phyloP scores from a whole-genome alignment of 2,113 vertebrate species.

The Stercorarius parasiticus region DNA sequence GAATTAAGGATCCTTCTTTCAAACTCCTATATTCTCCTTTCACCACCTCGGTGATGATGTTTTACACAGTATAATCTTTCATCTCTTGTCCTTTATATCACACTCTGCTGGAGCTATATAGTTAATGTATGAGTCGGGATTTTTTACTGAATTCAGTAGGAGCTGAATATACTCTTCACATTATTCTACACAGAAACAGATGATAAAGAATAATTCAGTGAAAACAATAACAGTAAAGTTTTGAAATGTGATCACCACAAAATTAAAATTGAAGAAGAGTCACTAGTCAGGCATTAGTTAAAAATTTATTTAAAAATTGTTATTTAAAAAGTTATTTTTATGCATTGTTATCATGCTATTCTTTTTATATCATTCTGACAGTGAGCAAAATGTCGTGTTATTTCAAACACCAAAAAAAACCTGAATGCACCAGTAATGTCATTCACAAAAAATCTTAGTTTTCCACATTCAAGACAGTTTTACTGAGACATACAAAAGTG shows the following conservation, averaged over 20 bases:
- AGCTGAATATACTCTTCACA: neutral
- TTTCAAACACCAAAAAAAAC: neutral
- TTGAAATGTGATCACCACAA: neutral
- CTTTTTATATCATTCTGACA: neutral
- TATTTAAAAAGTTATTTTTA: neutral
- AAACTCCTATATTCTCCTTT: neutral
- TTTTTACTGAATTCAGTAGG: neutral
- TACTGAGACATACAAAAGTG: neutral
- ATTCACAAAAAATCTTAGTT: neutral
- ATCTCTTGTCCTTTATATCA: neutral
- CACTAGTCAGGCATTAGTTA: neutral
- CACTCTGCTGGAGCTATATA: neutral
- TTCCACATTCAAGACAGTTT: neutral
- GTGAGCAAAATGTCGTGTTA: neutral
- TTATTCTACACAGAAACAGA: neutral
- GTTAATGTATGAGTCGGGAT: neutral
- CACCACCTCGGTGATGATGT: neutral
- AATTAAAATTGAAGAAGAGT: neutral
- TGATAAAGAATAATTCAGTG: neutral
- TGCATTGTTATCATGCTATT: neutral
- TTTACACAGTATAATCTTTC: neutral
- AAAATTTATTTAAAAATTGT: neutral
- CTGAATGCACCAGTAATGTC: neutral
- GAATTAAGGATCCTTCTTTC: neutral
- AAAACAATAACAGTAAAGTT: neutral